phyloP scores from a whole-genome alignment of 2,797 vertebrate genomes.

The Enteromius unitaeniatus region DNA sequence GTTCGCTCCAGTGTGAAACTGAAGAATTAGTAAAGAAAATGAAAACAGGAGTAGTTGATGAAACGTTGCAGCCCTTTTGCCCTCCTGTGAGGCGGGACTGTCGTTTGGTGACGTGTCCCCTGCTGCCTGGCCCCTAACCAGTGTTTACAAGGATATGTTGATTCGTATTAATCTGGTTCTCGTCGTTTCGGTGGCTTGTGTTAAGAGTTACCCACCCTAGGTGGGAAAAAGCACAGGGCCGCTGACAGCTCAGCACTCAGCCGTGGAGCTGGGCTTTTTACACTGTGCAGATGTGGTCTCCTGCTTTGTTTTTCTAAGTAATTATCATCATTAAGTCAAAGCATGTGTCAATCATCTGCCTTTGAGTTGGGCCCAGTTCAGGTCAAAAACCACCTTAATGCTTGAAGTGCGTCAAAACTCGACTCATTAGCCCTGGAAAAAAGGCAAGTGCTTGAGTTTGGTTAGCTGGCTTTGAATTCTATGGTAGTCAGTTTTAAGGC shows the following conservation, averaged over 20 bases:
- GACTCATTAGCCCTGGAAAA: slow-evolving; percentile 79
- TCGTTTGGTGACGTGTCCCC: slow-evolving; percentile 66
- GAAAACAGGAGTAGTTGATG: slow-evolving; percentile 55
- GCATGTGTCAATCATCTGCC: slow-evolving; percentile 96
- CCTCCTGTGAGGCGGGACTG: slow-evolving; percentile 70
- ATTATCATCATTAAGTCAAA: slow-evolving; percentile 98
- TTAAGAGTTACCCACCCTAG: slow-evolving; percentile 65
- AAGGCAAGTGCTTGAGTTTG: slow-evolving; percentile 62
- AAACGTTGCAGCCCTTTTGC: slow-evolving; percentile 70
- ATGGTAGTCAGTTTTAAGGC: slow-evolving; percentile 73
- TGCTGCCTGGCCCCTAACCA: slow-evolving; percentile 75
- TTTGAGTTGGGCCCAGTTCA: slow-evolving; percentile 80
- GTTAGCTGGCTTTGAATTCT: slow-evolving; percentile 73
- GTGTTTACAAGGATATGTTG: slow-evolving; percentile 91
- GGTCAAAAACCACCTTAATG: slow-evolving; percentile 67
- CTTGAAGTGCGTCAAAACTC: slow-evolving; percentile 66
- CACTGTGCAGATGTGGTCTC: slow-evolving; percentile 92
- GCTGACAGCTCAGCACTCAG: slow-evolving; percentile 84
- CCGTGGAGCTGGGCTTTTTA: slow-evolving; percentile 77
- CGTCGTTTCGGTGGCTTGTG: slow-evolving; percentile 73
- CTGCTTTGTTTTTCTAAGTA: slow-evolving; percentile 94
- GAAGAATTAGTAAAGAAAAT: slow-evolving; percentile 64
- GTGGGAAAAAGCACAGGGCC: slow-evolving; percentile 54
- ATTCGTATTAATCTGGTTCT: slow-evolving; percentile 95
- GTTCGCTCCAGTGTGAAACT: slow-evolving; percentile 52